phyloP scores from a whole-genome alignment of 2,888 invertebrate species.

The Phaedon cochleariae region DNA sequence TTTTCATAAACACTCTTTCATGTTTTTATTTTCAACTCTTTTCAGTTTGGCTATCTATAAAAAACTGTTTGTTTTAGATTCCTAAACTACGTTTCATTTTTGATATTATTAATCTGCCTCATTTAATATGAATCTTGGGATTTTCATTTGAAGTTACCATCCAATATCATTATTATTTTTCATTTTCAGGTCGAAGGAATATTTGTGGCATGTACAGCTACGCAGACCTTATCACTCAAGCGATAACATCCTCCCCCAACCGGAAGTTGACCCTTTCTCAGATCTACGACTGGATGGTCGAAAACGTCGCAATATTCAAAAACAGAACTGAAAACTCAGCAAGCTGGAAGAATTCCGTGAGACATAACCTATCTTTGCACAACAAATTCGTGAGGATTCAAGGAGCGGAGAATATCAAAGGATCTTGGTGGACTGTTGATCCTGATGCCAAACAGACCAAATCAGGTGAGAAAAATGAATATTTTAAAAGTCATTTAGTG shows the following conservation, averaged over 20 bases:
- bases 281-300: constrained; percentile 99
- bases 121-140: no score
- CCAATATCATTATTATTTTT: not conserved
- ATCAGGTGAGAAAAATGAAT: constrained; percentile 7
- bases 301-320: constrained; percentile 98
- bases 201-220: constrained; percentile 98
- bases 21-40: no score
- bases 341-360: constrained; percentile 86
- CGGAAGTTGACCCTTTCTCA: constrained; percentile 95
- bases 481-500: no score
- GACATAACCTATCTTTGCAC: constrained; percentile 32
- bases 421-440: constrained; percentile 23
- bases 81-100: no score
- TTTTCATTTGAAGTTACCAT: no score
- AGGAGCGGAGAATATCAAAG: not conserved
- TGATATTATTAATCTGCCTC: no score
- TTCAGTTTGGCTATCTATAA: no score
- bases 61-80: no score
- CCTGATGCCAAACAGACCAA: constrained; percentile 2
- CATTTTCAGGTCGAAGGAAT: constrained; percentile 74
- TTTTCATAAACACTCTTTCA: no score
- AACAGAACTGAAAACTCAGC: constrained; percentile 99
- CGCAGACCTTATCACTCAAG: constrained; percentile 98
- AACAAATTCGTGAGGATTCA: constrained; percentile 20
- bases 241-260: constrained; percentile 94